phyloP scores from a whole-genome alignment of 2,797 vertebrate genomes.

The Sebastolobus altivelis region DNA sequence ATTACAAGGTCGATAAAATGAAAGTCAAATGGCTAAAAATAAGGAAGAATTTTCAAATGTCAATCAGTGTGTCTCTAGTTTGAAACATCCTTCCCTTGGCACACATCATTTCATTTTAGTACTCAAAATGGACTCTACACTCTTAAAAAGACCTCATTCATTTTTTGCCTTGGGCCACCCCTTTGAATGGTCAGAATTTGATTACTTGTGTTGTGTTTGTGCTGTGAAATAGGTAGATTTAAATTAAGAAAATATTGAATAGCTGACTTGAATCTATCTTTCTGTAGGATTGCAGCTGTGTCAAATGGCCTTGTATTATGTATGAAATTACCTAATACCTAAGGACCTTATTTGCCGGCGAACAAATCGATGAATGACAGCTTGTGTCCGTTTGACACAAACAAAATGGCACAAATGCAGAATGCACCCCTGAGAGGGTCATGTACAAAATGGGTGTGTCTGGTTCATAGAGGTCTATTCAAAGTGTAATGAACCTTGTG shows the following conservation, averaged over 20 bases:
- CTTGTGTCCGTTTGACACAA: conserved; percentile 2
- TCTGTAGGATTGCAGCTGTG: background rate
- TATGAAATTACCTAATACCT: conserved; percentile 7
- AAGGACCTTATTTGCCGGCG: background rate
- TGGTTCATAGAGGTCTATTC: background rate
- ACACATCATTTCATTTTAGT: conserved; percentile 56
- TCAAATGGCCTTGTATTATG: background rate
- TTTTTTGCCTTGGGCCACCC: conserved; percentile 38
- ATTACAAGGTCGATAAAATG: background rate
- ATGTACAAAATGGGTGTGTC: background rate
- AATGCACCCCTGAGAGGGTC: background rate
- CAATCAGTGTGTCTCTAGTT: conserved; percentile 58
- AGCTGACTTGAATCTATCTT: conserved; percentile 33
- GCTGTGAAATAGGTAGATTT: conserved; percentile 40
- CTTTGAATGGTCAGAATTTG: conserved; percentile 45
- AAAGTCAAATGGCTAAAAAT: background rate
- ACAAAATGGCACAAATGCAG: background rate
- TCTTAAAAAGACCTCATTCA: conserved; percentile 43
- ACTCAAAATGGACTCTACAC: conserved; percentile 34
- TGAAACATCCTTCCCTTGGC: conserved; percentile 46
- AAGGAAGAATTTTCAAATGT: conserved; percentile 23
- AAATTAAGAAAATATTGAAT: conserved; percentile 15
- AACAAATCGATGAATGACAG: background rate
- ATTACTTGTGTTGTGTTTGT: conserved; percentile 44
- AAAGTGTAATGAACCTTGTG: background rate